These are phyloP conservation scores for Drosophila nikananu DNA, from an alignment of 1,140 invertebrate species.

Conservation along the genomic window DNA sequence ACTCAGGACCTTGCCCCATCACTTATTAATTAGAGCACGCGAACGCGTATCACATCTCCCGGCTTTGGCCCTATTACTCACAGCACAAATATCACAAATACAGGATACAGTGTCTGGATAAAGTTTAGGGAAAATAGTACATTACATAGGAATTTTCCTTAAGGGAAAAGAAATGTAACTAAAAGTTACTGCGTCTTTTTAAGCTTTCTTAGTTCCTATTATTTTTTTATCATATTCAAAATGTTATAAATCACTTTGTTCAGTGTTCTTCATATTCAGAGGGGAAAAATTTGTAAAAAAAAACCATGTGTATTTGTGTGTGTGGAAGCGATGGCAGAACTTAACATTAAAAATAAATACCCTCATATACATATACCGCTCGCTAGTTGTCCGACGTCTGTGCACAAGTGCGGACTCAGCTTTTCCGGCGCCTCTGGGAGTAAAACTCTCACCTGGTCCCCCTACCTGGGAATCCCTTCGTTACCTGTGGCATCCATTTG, in stretches of 20 bases:
- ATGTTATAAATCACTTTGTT: background rate
- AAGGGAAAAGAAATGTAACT: background rate
- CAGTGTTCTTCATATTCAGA: background rate
- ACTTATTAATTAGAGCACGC: slow-evolving; percentile 67
- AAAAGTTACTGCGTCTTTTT: no score
- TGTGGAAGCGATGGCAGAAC: slow-evolving; percentile 23
- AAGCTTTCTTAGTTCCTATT: background rate
- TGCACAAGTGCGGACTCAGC: slow-evolving; percentile 15
- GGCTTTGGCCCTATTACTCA: slow-evolving; percentile 18
- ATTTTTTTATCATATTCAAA: no score
- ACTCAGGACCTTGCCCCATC: slow-evolving; percentile 5
- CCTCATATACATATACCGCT: slow-evolving; percentile 15
- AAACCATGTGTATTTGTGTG: background rate
- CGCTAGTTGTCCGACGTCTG: slow-evolving; percentile 11
- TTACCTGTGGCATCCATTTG: slow-evolving; percentile 70
- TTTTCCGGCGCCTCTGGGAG: slow-evolving; percentile 10
- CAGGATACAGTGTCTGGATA: background rate
- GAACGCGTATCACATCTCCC: slow-evolving; percentile 12
- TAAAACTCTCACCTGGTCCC: slow-evolving; percentile 11
- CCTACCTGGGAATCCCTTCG: background rate
- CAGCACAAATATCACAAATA: slow-evolving; percentile 9
- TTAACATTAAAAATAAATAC: slow-evolving; percentile 45
- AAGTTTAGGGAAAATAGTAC: background rate
- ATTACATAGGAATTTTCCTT: background rate
- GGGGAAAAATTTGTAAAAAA: background rate